phyloP scores from a whole-genome alignment of 2,888 invertebrate species.

The Meteorus cinctellus region DNA sequence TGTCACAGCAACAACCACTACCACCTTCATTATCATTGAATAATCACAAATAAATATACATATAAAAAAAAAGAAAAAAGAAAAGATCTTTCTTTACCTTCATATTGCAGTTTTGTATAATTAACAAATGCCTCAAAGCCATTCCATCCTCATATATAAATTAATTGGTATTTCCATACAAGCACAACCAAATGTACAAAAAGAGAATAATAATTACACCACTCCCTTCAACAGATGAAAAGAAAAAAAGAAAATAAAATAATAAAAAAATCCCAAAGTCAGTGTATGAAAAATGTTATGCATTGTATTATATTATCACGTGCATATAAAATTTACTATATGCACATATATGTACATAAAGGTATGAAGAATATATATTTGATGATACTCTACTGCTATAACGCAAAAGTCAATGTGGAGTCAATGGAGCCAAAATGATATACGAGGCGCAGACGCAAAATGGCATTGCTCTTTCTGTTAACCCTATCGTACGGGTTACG shows the following conservation, averaged over 20 bases:
- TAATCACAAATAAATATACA: slow-evolving; percentile 6
- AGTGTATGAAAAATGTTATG: not conserved
- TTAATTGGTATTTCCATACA: not conserved
- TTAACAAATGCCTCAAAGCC: not conserved
- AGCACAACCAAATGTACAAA: not conserved
- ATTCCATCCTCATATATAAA: not conserved
- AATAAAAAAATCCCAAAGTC: not conserved
- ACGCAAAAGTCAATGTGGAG: slow-evolving; percentile 51
- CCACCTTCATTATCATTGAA: slow-evolving; percentile 52
- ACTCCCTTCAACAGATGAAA: not conserved
- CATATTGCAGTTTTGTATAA: not conserved
- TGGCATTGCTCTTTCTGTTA: slow-evolving; percentile 66
- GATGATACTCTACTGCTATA: not conserved
- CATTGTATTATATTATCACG: slow-evolving; percentile 19
- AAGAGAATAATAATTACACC: not conserved
- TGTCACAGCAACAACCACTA: slow-evolving; percentile 62
- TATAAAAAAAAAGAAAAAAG: no score
- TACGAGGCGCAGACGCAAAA: slow-evolving; percentile 67
- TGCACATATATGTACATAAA: not conserved
- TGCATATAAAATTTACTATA: not conserved
- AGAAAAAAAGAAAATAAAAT: not conserved
- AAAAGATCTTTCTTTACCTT: not conserved
- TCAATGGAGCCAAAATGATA: slow-evolving; percentile 67
- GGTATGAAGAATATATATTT: slow-evolving; percentile 15
- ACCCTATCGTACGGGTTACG: slow-evolving; percentile 61